These are phyloP conservation scores for Disparrhopalites patrizii DNA, from an alignment of 2,888 invertebrate species.

Conservation along the genomic window DNA sequence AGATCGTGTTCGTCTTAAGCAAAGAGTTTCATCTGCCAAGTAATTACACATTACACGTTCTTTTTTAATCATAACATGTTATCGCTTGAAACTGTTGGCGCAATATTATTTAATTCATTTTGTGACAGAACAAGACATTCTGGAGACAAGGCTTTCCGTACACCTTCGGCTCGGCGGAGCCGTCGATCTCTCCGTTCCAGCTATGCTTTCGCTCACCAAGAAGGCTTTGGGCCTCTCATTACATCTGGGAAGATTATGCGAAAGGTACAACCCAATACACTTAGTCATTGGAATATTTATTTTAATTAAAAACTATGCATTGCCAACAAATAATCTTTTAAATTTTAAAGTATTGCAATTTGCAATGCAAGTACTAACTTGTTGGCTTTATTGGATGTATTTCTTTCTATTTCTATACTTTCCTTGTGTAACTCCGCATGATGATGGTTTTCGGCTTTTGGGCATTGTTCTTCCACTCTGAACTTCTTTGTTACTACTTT, in stretches of 20 bases:
- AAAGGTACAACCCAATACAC: conserved; percentile 29
- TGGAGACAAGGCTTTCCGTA: conserved; percentile 69
- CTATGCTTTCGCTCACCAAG: conserved; percentile 97
- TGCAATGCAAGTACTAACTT: not conserved
- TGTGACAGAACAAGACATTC: conserved; percentile 57
- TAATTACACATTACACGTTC: conserved; percentile 34
- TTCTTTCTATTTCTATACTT: not conserved
- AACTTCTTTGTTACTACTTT: not conserved
- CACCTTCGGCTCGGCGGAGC: conserved; percentile 81
- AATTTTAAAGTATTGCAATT: too few species aligned
- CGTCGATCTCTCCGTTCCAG: conserved; percentile 90
- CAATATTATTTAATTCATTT: too few species aligned
- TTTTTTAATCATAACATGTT: conserved; percentile 9
- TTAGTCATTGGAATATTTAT: conserved; percentile 2
- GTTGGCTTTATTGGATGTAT: not conserved
- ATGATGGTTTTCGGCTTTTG: not conserved
- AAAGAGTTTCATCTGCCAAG: conserved; percentile 59
- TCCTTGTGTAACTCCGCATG: not conserved
- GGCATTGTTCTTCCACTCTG: not conserved
- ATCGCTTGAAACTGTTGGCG: too few species aligned
- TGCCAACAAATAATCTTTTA: too few species aligned
- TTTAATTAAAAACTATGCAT: too few species aligned
- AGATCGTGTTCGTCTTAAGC: conserved; percentile 83
- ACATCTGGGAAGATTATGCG: conserved; percentile 96
- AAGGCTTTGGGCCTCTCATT: conserved; percentile 94